Percentiles rank a stretch among this genome's conserved stretches.
These are phyloP conservation scores for Leucopsar rothschildi DNA, from an alignment of 2,113 vertebrate genomes.

Conservation along the genomic window DNA sequence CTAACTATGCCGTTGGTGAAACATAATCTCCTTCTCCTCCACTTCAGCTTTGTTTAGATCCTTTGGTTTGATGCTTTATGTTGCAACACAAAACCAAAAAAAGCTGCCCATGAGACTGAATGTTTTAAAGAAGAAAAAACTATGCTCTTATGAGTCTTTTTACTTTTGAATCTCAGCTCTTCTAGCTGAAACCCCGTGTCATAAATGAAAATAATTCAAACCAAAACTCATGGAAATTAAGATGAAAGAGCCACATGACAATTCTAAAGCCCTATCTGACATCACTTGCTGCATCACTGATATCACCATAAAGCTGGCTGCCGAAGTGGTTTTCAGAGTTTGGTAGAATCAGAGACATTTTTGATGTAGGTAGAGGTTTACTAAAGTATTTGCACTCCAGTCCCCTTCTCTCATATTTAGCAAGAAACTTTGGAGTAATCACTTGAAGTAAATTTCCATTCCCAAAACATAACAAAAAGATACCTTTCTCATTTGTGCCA, in stretches of 20 bases:
- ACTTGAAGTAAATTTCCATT: background rate
- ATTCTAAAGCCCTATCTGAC: background rate
- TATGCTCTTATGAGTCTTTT: background rate
- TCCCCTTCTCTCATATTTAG: background rate
- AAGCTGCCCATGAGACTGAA: background rate
- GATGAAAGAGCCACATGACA: background rate
- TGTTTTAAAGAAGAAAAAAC: background rate
- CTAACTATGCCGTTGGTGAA: background rate
- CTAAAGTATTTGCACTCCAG: background rate
- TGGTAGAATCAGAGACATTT: background rate
- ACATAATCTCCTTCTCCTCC: background rate
- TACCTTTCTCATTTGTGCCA: slow-evolving; percentile 97
- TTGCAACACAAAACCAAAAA: background rate
- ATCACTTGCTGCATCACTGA: background rate
- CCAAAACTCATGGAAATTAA: background rate
- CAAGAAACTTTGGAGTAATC: background rate
- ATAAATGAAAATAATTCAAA: background rate
- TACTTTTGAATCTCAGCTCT: background rate
- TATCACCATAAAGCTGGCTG: background rate
- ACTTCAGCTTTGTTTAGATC: background rate
- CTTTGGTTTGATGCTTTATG: background rate
- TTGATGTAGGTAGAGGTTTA: background rate
- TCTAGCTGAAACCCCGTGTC: background rate
- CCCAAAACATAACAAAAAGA: background rate
- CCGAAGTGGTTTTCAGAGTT: background rate